Base-by-base conservation (phyloP, 2,888 invertebrate species). In the Cosmorhoe ocellata region DNA sequence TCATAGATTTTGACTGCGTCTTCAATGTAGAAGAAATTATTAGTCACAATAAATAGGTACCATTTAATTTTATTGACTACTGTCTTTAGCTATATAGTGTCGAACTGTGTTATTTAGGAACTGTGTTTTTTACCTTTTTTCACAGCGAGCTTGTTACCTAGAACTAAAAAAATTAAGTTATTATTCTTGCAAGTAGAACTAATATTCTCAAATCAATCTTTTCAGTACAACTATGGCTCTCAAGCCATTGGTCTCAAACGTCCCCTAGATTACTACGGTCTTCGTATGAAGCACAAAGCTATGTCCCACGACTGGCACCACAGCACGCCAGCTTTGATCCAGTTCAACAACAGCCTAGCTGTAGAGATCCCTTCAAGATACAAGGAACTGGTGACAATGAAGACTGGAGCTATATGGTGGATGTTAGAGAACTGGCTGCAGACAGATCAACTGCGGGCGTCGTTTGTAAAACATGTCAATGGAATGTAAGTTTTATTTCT, bases 401-500 rank as follows among this genome's bases (percentile, higher is more conserved):
- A 89, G 59, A 89, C 89, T 0, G 87, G 85, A 0, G 79, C 89
- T 0, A 70, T 90, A 10, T 45, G 89, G 28, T 88, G 89, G 88
- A 90, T 90, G 90, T 61, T 90, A 7, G 88, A 89, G 52, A 86
- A 88, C 45, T 90, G 90, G 88, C 58, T 90, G 0, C 83, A 79
- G 1, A 67, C 80, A 0, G 78, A 85, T 43, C 81, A 74, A 67
- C 72, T 78, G 51, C 74, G 84, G 55, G 63, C 69, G 28, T 76
- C 86, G 1, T 58, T 90, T 42, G 75, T 84, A 26, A 79, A 81
- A 58, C 88, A 86, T 61, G 79, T 90, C 8, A 83, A 85, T 56
- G 72, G 72, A 43, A 76, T 71, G 79, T 69, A 53, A 63, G 53
- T 62, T 36, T 12, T 12, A 24, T 5, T 18, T 18, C 18, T 18